A percentile compares a stretch with the other conserved stretches of the same genome.
Evolutionary conservation across 2,888 invertebrate species (phyloP).

Genomic region (Lepas anatifera): DNA sequence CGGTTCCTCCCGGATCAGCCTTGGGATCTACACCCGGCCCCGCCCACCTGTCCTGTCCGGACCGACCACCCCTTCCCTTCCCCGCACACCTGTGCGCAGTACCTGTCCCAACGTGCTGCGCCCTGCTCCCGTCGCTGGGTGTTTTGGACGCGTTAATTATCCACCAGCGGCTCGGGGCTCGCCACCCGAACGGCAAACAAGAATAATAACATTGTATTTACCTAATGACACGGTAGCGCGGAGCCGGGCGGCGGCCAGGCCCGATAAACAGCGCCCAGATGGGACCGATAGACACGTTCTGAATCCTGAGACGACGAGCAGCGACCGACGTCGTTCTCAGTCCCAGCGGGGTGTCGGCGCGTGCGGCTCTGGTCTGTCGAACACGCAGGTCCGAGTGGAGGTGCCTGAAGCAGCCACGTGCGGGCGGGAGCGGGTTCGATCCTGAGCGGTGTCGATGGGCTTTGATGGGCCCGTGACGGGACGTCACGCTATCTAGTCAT

Average conservation of each 20-base stretch:
- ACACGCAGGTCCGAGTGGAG: background rate
- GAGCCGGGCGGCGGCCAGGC: background rate
- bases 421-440: too few species aligned
- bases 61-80: background rate
- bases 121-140: background rate
- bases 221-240: slow-evolving; percentile 8
- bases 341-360: background rate
- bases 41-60: background rate
- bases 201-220: slow-evolving; percentile 5
- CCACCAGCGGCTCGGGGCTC: background rate
- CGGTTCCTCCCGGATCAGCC: too few species aligned
- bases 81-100: background rate
- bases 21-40: too few species aligned
- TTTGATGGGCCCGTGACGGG: too few species aligned
- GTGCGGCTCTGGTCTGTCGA: background rate
- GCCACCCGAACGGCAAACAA: background rate
- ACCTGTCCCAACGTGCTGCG: background rate
- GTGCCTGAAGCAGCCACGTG: too few species aligned
- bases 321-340: background rate
- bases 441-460: too few species aligned
- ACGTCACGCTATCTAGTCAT: too few species aligned
- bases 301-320: too few species aligned
- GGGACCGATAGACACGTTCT: background rate
- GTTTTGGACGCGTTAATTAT: slow-evolving; percentile 1
- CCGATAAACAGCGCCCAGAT: background rate